Conservation (phyloP, 2,888 invertebrate genomes). For the Iselma pallidipennis region DNA sequence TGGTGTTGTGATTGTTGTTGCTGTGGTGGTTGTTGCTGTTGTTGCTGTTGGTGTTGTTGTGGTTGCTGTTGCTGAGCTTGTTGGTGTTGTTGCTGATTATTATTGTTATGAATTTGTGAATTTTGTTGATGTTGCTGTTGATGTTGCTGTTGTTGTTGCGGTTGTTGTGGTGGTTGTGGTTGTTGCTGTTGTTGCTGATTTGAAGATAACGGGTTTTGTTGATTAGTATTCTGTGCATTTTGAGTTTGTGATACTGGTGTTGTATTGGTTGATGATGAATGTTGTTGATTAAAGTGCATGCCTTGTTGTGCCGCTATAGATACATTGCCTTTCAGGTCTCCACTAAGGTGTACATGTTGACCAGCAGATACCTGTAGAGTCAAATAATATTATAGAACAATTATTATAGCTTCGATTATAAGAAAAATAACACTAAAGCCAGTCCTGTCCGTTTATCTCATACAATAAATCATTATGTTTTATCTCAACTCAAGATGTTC, state of each 20-base stretch:
- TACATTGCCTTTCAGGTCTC: conserved; percentile 72
- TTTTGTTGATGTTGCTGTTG: conserved; percentile 15
- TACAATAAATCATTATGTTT: conserved; percentile 1
- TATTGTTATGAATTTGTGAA: conserved; percentile 14
- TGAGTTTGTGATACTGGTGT: conserved; percentile 14
- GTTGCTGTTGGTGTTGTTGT: conserved; percentile 2
- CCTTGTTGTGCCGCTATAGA: conserved; percentile 86
- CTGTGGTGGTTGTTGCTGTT: conserved; percentile 24
- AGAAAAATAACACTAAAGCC: too few relatives aligned
- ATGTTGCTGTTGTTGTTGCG: conserved; percentile 4
- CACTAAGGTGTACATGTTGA: conserved; percentile 80
- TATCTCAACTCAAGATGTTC: too few relatives aligned
- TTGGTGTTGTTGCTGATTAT: neutral
- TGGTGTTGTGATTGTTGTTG: conserved; percentile 21
- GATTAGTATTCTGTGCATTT: conserved; percentile 8
- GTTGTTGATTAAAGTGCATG: conserved; percentile 69
- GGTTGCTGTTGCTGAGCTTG: conserved; percentile 24
- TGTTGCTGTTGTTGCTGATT: conserved; percentile 26
- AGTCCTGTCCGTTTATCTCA: too few relatives aligned
- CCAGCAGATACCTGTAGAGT: conserved; percentile 84
- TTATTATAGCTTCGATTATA: too few relatives aligned
- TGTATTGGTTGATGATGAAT: conserved; percentile 38
- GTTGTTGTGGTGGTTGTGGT: conserved; percentile 25
- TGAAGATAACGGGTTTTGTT: conserved; percentile 17
- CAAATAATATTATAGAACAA: too few relatives aligned